Base-by-base conservation (phyloP, 2,797 vertebrate genomes). In the Aphelocoma californica region DNA sequence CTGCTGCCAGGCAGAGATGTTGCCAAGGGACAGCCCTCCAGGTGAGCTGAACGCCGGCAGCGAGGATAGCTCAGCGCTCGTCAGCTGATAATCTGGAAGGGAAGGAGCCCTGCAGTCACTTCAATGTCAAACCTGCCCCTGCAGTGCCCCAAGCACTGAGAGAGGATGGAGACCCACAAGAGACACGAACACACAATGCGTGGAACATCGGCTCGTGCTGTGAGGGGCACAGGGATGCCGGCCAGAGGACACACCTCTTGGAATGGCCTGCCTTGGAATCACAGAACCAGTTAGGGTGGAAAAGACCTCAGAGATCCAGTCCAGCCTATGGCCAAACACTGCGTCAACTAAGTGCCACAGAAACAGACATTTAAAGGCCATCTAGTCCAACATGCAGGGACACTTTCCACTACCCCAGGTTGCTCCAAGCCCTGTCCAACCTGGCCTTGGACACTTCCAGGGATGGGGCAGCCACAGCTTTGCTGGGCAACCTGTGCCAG, bases 1-100 rank as follows among this genome's bases (percentile, higher is more conserved):
- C 95, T 99, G 99, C 97, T 99, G 99, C 99, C 99, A 99, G 97
- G 98, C 98, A 62, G 98, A 98, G 98, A 99, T 98, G 95, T 98
- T 99, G 98, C 99, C 98, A 83, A 99, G 98, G 90, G 99, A 98
- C 97, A 99, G 97, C 66, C 98, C 97, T 29, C 98, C 98, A 21
- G 99, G 98, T 6, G 99, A 99, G 86, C 98, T 98, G 98, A 99
- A 99, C 5, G 99, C 98, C 31, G 99, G 99, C 95, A 99, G 98
- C 19, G 99, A 99, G 36, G 99, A 99, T 80, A 99, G 98, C 96
- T 99, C 99, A 36, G 99, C 99, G 14, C 99, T 99, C 34, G 98
- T 99, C 98, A 99, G 97, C 98, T 99, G 99, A 98, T 99, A 99
- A 97, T 99, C 99, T 99, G 98, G 45, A 86, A 67, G 26, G 45